phyloP scores from a whole-genome alignment of 37 sponge, comb jelly and placozoan species.

The Geodia barretti region DNA sequence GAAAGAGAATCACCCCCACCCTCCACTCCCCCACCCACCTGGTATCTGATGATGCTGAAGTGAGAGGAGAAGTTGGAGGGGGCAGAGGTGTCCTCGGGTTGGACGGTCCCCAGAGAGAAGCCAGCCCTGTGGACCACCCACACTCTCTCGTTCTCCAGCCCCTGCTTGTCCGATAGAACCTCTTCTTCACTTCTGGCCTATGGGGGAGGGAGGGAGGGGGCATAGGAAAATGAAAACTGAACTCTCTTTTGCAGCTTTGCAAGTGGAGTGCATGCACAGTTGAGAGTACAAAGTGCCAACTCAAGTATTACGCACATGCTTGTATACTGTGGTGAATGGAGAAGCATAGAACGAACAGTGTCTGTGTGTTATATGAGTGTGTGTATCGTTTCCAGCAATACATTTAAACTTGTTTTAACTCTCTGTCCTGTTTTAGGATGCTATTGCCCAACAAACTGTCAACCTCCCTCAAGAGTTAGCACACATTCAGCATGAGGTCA shows the following conservation, averaged over 20 bases:
- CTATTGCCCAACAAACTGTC: too few species aligned
- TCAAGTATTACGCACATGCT: background rate
- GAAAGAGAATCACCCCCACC: too few species aligned
- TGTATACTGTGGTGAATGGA: background rate
- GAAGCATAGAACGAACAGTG: background rate
- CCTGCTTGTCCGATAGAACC: conserved; percentile 58
- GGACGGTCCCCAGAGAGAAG: conserved; percentile 62
- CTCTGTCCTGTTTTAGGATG: too few species aligned
- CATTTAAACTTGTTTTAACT: too few species aligned
- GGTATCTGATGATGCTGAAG: conserved; percentile 35
- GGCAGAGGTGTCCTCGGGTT: conserved; percentile 23
- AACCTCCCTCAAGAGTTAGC: too few species aligned
- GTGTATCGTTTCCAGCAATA: too few species aligned
- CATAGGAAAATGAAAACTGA: background rate
- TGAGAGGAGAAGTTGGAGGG: conserved; percentile 22
- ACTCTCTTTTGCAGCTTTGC: too few species aligned
- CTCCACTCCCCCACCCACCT: conserved; percentile 20
- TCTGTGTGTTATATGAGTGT: too few species aligned
- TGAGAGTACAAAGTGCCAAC: background rate
- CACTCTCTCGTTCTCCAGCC: conserved; percentile 54
- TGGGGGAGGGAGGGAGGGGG: background rate
- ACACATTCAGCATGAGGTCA: too few species aligned
- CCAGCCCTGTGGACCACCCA: conserved; percentile 91
- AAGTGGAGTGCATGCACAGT: background rate
- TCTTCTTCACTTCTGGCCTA: conserved; percentile 73